These are phyloP conservation scores for Speoplatyrhinus poulsoni DNA, from an alignment of 2,113 vertebrate genomes.

Conservation along the genomic window DNA sequence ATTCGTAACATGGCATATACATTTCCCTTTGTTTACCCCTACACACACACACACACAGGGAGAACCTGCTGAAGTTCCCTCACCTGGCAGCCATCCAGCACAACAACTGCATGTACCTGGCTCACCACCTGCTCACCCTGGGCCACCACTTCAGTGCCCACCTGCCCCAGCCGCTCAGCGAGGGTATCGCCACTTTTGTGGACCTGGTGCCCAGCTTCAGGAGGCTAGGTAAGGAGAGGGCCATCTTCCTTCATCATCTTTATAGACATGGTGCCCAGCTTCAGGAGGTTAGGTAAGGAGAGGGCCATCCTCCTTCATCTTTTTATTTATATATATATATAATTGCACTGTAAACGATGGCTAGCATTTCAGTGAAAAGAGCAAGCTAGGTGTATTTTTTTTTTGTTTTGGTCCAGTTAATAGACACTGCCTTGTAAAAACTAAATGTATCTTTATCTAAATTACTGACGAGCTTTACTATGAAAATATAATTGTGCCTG, in stretches of 20 bases:
- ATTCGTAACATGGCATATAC: no score
- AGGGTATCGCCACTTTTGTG: slow-evolving; percentile 87
- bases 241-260: slow-evolving; percentile 72
- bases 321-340: no score
- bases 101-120: slow-evolving; percentile 98
- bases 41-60: slow-evolving; percentile 67
- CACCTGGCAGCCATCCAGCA: slow-evolving; percentile 96
- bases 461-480: no score
- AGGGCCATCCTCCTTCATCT: no score
- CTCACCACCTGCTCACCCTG: slow-evolving; percentile 92
- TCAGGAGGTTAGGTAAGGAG: slow-evolving; percentile 87
- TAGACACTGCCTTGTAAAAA: no score
- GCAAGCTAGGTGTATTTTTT: no score
- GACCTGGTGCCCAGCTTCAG: slow-evolving; percentile 92
- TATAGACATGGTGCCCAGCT: slow-evolving; percentile 91
- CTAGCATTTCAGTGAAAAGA: no score
- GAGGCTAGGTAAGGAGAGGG: slow-evolving; percentile 84
- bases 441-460: no score
- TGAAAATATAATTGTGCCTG: no score
- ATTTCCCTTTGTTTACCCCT: not conserved
- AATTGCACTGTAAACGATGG: no score
- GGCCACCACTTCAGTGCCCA: slow-evolving; percentile 88
- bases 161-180: slow-evolving; percentile 76
- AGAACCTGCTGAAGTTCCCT: slow-evolving; percentile 93
- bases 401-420: no score